These are phyloP conservation scores for Beris morrisii DNA, from an alignment of 2,888 invertebrate species.

Conservation along the genomic window DNA sequence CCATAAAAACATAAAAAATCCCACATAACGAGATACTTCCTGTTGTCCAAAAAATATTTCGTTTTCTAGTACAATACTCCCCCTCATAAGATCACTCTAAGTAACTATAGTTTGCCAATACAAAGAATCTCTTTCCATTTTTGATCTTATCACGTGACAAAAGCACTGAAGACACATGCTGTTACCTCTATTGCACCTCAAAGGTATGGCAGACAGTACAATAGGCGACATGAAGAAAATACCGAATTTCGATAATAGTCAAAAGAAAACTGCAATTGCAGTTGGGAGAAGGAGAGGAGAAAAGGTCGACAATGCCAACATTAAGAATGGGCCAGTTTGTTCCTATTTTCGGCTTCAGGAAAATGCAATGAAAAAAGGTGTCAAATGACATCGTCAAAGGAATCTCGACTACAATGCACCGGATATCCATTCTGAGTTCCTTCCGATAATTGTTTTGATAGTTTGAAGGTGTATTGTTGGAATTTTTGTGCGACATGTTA, in stretches of 20 bases:
- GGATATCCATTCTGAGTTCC: conserved; percentile 29
- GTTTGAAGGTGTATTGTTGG: not conserved
- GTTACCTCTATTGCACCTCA: conserved; percentile 22
- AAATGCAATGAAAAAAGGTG: conserved; percentile 4
- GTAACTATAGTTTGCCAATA: too few species aligned
- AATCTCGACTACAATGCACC: conserved; percentile 11
- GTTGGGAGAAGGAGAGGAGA: too few species aligned
- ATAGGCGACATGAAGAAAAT: conserved; percentile 10
- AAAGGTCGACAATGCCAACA: too few species aligned
- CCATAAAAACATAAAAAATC: too few species aligned
- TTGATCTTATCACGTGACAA: conserved; percentile 8
- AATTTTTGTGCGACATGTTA: too few species aligned
- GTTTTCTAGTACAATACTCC: too few species aligned
- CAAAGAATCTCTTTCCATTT: too few species aligned
- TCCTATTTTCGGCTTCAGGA: too few species aligned
- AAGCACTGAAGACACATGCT: conserved; percentile 9
- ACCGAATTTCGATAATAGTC: conserved; percentile 6
- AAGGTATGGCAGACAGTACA: not conserved
- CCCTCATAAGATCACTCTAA: too few species aligned
- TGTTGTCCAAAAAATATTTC: too few species aligned
- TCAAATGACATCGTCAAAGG: conserved; percentile 18
- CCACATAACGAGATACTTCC: too few species aligned
- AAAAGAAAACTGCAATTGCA: conserved; percentile 15
- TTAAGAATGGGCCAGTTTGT: too few species aligned
- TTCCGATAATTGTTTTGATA: conserved; percentile 24